Percentiles rank a stretch among this genome's conserved stretches.
phyloP scores from a whole-genome alignment of 2,797 vertebrate genomes.

The Anguilla obscura region DNA sequence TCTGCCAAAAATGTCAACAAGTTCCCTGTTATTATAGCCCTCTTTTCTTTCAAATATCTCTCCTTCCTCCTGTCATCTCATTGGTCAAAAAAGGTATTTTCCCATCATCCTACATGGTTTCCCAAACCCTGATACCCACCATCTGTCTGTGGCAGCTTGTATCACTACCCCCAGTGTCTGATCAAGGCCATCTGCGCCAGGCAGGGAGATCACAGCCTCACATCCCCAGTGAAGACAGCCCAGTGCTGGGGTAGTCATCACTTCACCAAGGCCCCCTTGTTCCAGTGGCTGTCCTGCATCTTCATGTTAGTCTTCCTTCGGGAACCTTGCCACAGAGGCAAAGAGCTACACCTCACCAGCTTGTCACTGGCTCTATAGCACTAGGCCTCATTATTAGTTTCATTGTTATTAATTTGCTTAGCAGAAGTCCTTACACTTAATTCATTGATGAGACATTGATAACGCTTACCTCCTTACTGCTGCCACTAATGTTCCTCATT shows the following conservation, averaged over 20 bases:
- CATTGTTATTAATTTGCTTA: background rate
- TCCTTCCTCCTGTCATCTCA: background rate
- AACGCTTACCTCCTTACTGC: background rate
- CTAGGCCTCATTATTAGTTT: background rate
- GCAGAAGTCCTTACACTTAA: background rate
- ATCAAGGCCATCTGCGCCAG: conserved; percentile 70
- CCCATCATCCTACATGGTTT: conserved; percentile 53
- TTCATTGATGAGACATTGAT: background rate
- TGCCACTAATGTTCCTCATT: background rate
- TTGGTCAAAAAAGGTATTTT: background rate
- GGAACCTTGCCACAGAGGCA: background rate
- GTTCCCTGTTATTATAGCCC: background rate
- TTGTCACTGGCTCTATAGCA: background rate
- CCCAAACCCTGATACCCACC: conserved; percentile 64
- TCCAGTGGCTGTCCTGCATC: background rate
- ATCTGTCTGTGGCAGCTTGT: conserved; percentile 58
- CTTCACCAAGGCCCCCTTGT: conserved; percentile 14
- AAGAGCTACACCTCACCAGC: background rate
- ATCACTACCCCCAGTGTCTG: conserved; percentile 45
- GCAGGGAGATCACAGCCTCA: conserved; percentile 53
- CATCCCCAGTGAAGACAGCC: conserved; percentile 53
- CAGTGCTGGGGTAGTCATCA: conserved; percentile 46
- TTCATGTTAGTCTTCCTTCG: background rate
- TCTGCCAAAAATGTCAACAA: background rate
- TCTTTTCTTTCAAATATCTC: conserved; percentile 1